phyloP scores from a whole-genome alignment of 2,797 vertebrate species.

The Amphiprion clarkii region DNA sequence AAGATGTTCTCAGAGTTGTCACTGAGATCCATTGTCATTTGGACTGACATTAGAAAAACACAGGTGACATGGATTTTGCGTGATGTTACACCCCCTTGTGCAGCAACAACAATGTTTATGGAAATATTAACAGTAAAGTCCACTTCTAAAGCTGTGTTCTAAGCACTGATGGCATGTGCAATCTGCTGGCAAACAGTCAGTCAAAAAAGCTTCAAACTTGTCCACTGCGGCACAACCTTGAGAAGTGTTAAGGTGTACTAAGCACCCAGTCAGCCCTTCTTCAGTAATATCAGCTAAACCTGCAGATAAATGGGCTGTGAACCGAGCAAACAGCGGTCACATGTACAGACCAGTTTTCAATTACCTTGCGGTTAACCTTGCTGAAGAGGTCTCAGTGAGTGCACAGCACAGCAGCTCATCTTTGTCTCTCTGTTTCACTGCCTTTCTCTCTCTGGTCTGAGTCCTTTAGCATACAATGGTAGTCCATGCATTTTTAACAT shows the following conservation, averaged over 20 bases:
- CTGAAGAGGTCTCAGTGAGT: slow-evolving; percentile 66
- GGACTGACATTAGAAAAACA: too few species aligned
- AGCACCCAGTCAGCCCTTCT: slow-evolving; percentile 71
- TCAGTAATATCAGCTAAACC: slow-evolving; percentile 78
- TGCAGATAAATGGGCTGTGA: slow-evolving; percentile 80
- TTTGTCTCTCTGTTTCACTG: slow-evolving; percentile 26
- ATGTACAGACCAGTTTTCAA: slow-evolving; percentile 79
- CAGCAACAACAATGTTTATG: neutral
- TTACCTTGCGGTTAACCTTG: slow-evolving; percentile 79
- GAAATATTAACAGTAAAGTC: neutral
- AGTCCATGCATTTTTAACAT: neutral
- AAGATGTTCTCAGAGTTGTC: too few species aligned
- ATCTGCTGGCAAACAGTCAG: slow-evolving; percentile 19
- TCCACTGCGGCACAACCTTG: slow-evolving; percentile 48
- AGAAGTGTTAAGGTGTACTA: slow-evolving; percentile 62
- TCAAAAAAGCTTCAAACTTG: slow-evolving; percentile 31
- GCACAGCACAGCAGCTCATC: slow-evolving; percentile 60
- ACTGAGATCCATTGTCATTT: too few species aligned
- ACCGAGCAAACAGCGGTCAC: slow-evolving; percentile 82
- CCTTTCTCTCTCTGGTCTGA: neutral
- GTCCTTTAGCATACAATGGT: neutral
- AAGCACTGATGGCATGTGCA: slow-evolving; percentile 4
- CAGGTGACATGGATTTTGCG: too few species aligned
- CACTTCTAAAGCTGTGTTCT: neutral
- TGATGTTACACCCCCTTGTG: too few species aligned